These are phyloP conservation scores for Acipenser ruthenus DNA, from an alignment of 2,797 vertebrate genomes.

Conservation along the genomic window DNA sequence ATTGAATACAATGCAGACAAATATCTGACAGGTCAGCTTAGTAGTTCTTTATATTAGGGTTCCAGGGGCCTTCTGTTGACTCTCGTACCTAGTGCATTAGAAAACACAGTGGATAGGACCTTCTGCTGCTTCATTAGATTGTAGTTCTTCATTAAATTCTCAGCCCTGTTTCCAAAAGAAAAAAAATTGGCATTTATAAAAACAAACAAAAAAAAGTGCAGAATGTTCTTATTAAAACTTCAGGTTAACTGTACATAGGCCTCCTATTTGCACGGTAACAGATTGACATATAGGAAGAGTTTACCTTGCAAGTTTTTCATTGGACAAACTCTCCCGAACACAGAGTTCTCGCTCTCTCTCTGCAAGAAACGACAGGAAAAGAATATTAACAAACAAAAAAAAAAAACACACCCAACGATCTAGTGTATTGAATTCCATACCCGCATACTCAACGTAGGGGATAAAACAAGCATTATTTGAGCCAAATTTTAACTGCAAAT, in stretches of 20 bases:
- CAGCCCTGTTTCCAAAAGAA: constrained; percentile 48
- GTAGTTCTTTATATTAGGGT: constrained; percentile 20
- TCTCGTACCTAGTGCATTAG: constrained; percentile 54
- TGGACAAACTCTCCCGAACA: constrained; percentile 72
- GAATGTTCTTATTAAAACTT: no score
- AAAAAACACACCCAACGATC: no score
- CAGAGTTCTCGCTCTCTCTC: constrained; percentile 81
- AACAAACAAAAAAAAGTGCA: no score
- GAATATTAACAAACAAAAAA: background rate
- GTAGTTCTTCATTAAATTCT: constrained; percentile 69
- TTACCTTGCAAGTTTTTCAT: constrained; percentile 79
- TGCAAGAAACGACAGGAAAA: constrained; percentile 29
- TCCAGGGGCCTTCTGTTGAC: constrained; percentile 35
- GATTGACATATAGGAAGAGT: background rate
- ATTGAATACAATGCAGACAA: background rate
- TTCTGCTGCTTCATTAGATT: constrained; percentile 54
- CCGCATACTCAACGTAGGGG: no score
- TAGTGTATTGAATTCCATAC: no score
- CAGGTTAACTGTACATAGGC: background rate
- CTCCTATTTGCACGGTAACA: background rate
- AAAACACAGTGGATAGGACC: constrained; percentile 29
- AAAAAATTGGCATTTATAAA: background rate
- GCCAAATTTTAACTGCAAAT: no score
- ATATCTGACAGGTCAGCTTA: constrained; percentile 13
- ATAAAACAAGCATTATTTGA: no score